Evolutionary conservation across 37 sponge, comb jelly and placozoan species (phyloP), one percentile per base, ranked within the genome.

Genomic region (Oopsacas minuta): DNA sequence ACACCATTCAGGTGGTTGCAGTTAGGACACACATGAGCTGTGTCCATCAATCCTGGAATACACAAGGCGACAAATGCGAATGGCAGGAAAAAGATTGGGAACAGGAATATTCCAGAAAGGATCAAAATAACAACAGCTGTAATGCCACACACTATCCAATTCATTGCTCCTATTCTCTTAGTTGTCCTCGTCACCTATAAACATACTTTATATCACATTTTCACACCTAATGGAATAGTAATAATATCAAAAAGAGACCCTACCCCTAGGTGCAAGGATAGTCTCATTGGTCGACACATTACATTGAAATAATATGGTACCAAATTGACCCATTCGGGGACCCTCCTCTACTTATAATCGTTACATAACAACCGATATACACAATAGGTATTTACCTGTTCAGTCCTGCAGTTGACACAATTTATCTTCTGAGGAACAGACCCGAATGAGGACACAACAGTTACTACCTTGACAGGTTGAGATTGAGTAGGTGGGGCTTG

Each of bases 1-100:
- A 61, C 75, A 32, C 75, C 75, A 61, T 61, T 61, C 7, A 61
- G 75, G 30, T 61, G 75, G 75, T 61, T 61, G 75, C 75, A 61
- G 75, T 61, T 61, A 34, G 75, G 75, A 61, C 75, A 61, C 75
- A 61, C 75, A 34, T 61, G 75, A 7, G 20, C 7, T 61, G 75
- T 61, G 30, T 61, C 75, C 75, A 61, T 61, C 5, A 61, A 12
- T 7, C 75, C 28, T 5, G 75, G 75, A 20, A 61, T 61, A 34
- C 75, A 61, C 32, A 61, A 34, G 22, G 75, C 75, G 17, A 61
- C 75, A 5, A 61, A 34, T 3, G 75, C 75, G 22, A 61, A 61
- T 3, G 75, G 75, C 20, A 61, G 28, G 75, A 10, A 61, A 34
- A 61, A 61, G 7, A 61, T 61, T 5, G 75, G 75, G 22, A 61